Conservation (phyloP, 2,113 vertebrate genomes). For the Canis aureus region DNA sequence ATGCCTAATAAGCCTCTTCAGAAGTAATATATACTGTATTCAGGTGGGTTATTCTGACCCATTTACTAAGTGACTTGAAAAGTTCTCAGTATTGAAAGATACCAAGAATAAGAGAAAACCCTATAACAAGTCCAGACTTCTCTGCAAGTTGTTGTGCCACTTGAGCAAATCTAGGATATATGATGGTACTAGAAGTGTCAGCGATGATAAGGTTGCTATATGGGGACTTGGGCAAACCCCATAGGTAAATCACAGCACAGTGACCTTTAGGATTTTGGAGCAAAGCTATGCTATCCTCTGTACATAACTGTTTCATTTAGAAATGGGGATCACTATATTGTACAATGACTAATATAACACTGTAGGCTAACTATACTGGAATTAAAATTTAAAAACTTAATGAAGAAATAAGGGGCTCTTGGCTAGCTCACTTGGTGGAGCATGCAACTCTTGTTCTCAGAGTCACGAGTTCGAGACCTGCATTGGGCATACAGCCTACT, state of each 20-base stretch:
- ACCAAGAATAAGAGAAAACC: not conserved
- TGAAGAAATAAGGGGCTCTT: not conserved
- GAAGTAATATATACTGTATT: not conserved
- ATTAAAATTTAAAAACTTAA: not conserved
- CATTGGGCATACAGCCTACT: not conserved
- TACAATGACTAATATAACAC: not conserved
- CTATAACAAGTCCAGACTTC: not conserved
- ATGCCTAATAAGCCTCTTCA: not conserved
- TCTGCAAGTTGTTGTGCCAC: not conserved
- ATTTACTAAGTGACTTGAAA: not conserved
- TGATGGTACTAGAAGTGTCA: not conserved
- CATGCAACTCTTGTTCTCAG: not conserved
- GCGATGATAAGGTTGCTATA: not conserved
- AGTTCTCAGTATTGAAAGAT: not conserved
- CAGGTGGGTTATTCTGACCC: not conserved
- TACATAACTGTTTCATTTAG: not conserved
- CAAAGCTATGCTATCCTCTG: not conserved
- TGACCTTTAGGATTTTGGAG: not conserved
- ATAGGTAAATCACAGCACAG: not conserved
- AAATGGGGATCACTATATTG: not conserved
- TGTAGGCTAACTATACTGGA: not conserved
- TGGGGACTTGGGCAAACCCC: not conserved
- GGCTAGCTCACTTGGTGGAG: not conserved
- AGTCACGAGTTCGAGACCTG: not conserved
- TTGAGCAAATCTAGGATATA: not conserved